Percentiles rank a stretch among this genome's conserved stretches.
Conservation (phyloP, 2,113 vertebrate genomes). For the Sander vitreus region DNA sequence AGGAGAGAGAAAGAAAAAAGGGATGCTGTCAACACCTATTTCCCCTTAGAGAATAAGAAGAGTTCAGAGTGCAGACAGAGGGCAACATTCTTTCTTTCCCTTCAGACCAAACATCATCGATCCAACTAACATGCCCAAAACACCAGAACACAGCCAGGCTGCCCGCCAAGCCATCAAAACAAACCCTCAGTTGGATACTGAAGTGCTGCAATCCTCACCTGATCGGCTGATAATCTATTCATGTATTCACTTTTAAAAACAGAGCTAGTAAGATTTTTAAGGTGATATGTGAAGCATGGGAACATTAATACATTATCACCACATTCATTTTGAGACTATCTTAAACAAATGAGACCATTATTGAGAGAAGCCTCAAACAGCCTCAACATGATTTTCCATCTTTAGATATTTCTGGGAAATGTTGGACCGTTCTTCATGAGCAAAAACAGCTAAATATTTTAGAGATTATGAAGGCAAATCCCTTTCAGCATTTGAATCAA, state of each 20-base stretch:
- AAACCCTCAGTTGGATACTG: slow-evolving; percentile 12
- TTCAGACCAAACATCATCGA: slow-evolving; percentile 61
- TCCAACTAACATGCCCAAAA: slow-evolving; percentile 66
- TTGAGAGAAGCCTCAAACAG: background rate
- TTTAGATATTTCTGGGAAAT: background rate
- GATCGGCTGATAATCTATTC: slow-evolving; percentile 16
- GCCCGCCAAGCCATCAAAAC: slow-evolving; percentile 34
- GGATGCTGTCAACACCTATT: slow-evolving; percentile 65
- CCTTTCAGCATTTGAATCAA: background rate
- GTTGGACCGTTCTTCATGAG: background rate
- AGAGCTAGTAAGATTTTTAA: slow-evolving; percentile 37
- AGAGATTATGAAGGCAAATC: background rate
- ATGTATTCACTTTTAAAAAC: slow-evolving; percentile 12
- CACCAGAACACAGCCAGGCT: slow-evolving; percentile 43
- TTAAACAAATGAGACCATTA: slow-evolving; percentile 47
- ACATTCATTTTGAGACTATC: slow-evolving; percentile 11
- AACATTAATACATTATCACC: slow-evolving; percentile 27
- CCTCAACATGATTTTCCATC: background rate
- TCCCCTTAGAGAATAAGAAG: slow-evolving; percentile 45
- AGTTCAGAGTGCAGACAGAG: slow-evolving; percentile 60
- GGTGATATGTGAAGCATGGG: slow-evolving; percentile 12
- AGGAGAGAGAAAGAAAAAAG: slow-evolving; percentile 33
- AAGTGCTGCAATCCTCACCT: slow-evolving; percentile 5
- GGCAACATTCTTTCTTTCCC: slow-evolving; percentile 55
- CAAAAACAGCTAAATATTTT: background rate